Percentiles rank a stretch among this genome's conserved stretches.
phyloP scores from a whole-genome alignment of 2,113 vertebrate genomes.

The Genyomyrus donnyi region DNA sequence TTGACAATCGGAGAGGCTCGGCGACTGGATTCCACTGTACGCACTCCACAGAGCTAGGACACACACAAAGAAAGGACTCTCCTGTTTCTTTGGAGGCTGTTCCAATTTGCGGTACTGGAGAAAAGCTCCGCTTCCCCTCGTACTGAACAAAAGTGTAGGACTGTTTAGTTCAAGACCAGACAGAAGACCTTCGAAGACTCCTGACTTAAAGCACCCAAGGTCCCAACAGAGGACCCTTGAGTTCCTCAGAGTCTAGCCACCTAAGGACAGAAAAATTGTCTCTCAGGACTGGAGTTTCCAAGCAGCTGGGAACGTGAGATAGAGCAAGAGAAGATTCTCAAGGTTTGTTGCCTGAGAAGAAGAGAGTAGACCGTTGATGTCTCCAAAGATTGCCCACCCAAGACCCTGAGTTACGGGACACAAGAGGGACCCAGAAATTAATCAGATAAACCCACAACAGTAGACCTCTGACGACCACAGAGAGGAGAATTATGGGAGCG shows the following conservation, averaged over 20 bases:
- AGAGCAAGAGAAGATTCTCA: not conserved
- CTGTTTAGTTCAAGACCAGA: constrained; percentile 15
- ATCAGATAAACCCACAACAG: constrained; percentile 33
- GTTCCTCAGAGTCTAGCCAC: not conserved
- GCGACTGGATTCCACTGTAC: constrained; percentile 27
- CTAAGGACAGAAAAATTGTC: not conserved
- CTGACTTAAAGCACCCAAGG: not conserved
- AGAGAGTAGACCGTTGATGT: not conserved
- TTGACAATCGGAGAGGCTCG: constrained; percentile 40
- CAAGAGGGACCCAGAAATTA: constrained; percentile 41
- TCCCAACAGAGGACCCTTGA: constrained; percentile 4
- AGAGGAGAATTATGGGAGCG: constrained; percentile 43
- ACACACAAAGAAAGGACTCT: constrained; percentile 1
- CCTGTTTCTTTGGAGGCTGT: not conserved
- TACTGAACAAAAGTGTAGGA: constrained; percentile 33
- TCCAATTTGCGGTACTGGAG: not conserved
- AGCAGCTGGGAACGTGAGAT: not conserved
- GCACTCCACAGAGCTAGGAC: not conserved
- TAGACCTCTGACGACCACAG: not conserved
- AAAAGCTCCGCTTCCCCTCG: not conserved
- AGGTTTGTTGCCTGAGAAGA: not conserved
- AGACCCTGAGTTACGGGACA: not conserved
- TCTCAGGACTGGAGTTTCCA: not conserved
- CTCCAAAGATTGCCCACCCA: not conserved
- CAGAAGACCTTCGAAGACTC: not conserved